Percentiles rank a stretch among this genome's conserved stretches.
Evolutionary conservation across 2,888 invertebrate genomes (phyloP).

Genomic region (Synanthedon formicaeformis): DNA sequence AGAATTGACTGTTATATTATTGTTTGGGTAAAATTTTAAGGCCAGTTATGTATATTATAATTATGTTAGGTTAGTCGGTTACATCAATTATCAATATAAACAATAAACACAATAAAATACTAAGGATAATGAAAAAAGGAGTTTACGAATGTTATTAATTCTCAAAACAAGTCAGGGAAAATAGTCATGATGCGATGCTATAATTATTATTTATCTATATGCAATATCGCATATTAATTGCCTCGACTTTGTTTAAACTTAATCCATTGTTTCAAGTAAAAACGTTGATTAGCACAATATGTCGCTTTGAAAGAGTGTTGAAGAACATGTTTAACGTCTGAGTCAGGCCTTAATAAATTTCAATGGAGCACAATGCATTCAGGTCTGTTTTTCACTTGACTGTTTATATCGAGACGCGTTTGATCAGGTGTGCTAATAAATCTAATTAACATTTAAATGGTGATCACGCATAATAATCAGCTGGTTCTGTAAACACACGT

Average conservation of each 20-base stretch:
- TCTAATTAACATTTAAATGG: slow-evolving; percentile 69
- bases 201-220: background rate
- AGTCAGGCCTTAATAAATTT: slow-evolving; percentile 24
- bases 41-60: too few species aligned
- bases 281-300: background rate
- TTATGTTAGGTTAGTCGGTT: too few species aligned
- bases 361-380: slow-evolving; percentile 15
- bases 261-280: background rate
- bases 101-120: too few species aligned
- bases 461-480: slow-evolving; percentile 68
- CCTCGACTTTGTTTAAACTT: background rate
- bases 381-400: slow-evolving; percentile 26
- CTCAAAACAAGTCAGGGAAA: too few species aligned
- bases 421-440: slow-evolving; percentile 60
- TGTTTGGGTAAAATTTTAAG: too few species aligned
- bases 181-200: too few species aligned
- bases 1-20: too few species aligned
- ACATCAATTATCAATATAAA: too few species aligned
- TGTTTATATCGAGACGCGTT: slow-evolving; percentile 28
- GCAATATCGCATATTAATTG: background rate
- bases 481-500: slow-evolving; percentile 50
- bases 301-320: background rate
- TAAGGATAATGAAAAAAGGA: too few species aligned
- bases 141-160: too few species aligned
- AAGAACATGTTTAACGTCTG: slow-evolving; percentile 18